Percentiles rank a stretch among this genome's conserved stretches.
These are phyloP conservation scores for Chrysoperla carnea DNA, from an alignment of 1,140 invertebrate genomes.

Conservation along the genomic window DNA sequence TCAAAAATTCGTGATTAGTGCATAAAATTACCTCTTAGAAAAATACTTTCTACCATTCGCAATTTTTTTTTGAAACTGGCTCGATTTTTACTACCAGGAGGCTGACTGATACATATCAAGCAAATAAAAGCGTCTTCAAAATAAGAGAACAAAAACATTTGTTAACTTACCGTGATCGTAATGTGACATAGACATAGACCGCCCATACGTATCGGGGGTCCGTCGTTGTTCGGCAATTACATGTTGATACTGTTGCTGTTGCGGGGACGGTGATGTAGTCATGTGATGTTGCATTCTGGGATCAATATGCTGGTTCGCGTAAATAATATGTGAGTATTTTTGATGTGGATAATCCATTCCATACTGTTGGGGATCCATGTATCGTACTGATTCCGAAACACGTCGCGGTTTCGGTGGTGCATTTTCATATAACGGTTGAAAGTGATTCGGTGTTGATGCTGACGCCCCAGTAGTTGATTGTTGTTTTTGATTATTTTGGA, in stretches of 20 bases:
- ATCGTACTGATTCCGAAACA: too few relatives aligned
- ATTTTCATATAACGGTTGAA: constrained; percentile 70
- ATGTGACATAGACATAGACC: constrained; percentile 30
- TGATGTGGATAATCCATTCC: not conserved
- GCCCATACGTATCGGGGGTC: constrained; percentile 65
- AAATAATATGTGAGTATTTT: constrained; percentile 7
- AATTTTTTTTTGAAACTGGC: too few relatives aligned
- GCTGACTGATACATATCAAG: too few relatives aligned
- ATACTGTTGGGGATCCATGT: not conserved
- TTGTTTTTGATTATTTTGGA: not conserved
- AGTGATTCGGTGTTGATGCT: constrained; percentile 14
- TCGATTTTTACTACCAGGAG: too few relatives aligned
- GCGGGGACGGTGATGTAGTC: not conserved
- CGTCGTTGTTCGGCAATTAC: constrained; percentile 34
- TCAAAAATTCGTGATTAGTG: too few relatives aligned
- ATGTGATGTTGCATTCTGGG: not conserved
- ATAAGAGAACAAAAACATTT: too few relatives aligned
- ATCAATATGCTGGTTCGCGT: constrained; percentile 3
- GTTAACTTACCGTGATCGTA: too few relatives aligned
- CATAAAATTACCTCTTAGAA: too few relatives aligned
- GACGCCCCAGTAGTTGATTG: constrained; percentile 15
- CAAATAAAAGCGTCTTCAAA: too few relatives aligned
- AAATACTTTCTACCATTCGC: too few relatives aligned
- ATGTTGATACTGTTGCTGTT: constrained; percentile 7
- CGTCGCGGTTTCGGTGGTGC: constrained; percentile 72